Conservation (phyloP, 2,113 vertebrate genomes). For the Nasalis larvatus region DNA sequence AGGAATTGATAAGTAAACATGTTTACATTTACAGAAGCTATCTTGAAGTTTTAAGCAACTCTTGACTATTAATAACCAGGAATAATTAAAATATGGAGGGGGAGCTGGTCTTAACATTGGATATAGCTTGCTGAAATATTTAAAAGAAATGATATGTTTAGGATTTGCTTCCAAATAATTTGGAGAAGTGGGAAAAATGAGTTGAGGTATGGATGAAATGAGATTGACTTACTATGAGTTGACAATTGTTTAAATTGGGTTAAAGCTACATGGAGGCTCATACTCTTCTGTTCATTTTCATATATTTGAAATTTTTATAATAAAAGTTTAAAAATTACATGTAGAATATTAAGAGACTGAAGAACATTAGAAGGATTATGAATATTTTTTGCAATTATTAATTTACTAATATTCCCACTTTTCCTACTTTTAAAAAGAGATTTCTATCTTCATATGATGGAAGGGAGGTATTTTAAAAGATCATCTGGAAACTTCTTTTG, state of each 20-base stretch:
- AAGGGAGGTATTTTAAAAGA: background rate
- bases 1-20: background rate
- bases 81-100: background rate
- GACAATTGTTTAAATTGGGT: background rate
- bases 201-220: background rate
- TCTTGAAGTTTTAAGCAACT: background rate
- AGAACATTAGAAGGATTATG: background rate
- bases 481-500: background rate
- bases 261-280: background rate
- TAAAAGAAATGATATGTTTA: background rate
- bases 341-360: background rate
- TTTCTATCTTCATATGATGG: background rate
- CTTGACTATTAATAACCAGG: background rate
- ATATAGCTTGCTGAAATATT: background rate
- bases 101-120: background rate
- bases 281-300: background rate
- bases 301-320: background rate
- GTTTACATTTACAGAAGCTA: background rate
- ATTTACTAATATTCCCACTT: background rate
- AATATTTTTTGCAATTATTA: background rate
- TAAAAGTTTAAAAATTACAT: constrained; percentile 1
- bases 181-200: background rate
- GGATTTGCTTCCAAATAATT: constrained; percentile 16
- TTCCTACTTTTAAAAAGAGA: constrained; percentile 17
- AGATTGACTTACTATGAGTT: background rate